These are phyloP conservation scores for Anadara kagoshimensis DNA, from an alignment of 1,140 invertebrate genomes.

Conservation along the genomic window DNA sequence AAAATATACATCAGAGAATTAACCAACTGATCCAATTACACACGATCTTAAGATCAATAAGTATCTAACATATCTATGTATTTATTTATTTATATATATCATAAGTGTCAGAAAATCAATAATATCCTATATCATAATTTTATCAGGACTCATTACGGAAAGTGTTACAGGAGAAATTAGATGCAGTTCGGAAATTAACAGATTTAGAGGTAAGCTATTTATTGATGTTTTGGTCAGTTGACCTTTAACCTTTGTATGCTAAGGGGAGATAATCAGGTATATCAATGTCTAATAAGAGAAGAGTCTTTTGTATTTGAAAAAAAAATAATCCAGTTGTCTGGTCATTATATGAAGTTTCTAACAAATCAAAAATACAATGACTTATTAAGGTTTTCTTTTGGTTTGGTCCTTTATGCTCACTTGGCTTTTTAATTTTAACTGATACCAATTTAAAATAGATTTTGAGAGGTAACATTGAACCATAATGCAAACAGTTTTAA, in stretches of 20 bases:
- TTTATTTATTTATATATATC: not conserved
- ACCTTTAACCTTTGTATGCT: not conserved
- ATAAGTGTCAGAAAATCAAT: not conserved
- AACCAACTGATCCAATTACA: no score
- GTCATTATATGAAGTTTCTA: no score
- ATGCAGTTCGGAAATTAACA: slow-evolving; percentile 85
- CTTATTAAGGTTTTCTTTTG: not conserved
- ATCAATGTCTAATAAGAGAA: not conserved
- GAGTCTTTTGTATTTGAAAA: no score
- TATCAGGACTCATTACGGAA: slow-evolving; percentile 85
- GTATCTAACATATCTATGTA: no score
- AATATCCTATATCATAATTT: slow-evolving; percentile 14
- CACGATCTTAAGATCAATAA: no score
- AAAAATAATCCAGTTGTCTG: no score
- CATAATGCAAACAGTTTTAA: no score
- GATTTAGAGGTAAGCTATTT: slow-evolving; percentile 79
- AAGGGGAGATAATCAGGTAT: not conserved
- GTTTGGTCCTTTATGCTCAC: no score
- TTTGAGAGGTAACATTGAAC: no score
- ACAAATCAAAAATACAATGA: not conserved
- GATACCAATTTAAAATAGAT: no score
- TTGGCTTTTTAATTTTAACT: no score
- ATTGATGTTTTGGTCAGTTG: no score
- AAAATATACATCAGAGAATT: not conserved
- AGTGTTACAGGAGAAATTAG: slow-evolving; percentile 90